Evolutionary conservation across 92 coral and sea anemone genomes (phyloP).

Genomic region (Actinostola sp.): DNA sequence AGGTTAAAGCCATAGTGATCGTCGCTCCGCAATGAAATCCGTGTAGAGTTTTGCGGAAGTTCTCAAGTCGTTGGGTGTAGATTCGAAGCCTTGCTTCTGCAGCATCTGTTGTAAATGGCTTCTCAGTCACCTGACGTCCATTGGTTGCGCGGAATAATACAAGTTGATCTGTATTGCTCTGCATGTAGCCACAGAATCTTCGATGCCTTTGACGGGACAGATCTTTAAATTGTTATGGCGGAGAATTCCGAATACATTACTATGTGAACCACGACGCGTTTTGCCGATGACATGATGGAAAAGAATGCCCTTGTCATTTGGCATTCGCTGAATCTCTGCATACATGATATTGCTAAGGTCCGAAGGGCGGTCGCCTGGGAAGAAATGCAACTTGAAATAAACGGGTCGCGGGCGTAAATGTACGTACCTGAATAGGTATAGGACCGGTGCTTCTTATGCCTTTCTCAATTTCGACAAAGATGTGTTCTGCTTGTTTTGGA

Average conservation of each 20-base stretch:
- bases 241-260: conserved; percentile 10
- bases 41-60: neutral
- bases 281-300: conserved; percentile 1
- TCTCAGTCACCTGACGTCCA: neutral
- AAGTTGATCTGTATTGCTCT: too few relatives aligned
- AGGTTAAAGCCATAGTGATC: too few relatives aligned
- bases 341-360: neutral
- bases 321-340: too few relatives aligned
- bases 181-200: neutral
- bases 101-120: conserved; percentile 7
- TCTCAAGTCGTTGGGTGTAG: neutral
- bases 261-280: conserved; percentile 1
- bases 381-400: neutral
- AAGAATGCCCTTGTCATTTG: conserved; percentile 14
- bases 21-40: neutral
- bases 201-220: conserved; percentile 12
- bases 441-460: neutral
- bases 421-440: conserved; percentile 7
- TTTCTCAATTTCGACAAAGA: conserved; percentile 19
- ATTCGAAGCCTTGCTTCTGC: conserved; percentile 9
- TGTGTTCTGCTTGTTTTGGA: conserved; percentile 21
- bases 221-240: neutral
- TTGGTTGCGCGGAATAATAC: too few relatives aligned
- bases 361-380: neutral
- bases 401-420: conserved; percentile 15